Conservation (phyloP, 2,113 vertebrate species). For the Oxyruncus cristatus region DNA sequence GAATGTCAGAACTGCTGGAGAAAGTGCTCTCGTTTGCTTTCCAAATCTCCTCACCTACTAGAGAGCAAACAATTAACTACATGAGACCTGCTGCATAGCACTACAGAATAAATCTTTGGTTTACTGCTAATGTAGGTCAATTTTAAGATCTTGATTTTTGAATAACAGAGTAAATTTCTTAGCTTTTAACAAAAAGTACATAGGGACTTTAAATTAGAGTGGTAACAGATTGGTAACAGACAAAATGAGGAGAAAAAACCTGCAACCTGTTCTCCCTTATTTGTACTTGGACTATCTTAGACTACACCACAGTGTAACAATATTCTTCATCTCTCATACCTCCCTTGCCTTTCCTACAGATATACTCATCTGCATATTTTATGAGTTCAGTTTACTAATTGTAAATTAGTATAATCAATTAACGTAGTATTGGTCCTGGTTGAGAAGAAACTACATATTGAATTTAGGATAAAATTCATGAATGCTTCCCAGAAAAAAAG, state of each 20-base stretch:
- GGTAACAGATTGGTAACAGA: not conserved
- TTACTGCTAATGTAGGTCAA: not conserved
- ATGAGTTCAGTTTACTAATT: not conserved
- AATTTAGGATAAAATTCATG: not conserved
- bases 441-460: not conserved
- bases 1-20: not conserved
- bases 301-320: not conserved
- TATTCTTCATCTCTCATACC: not conserved
- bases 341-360: not conserved
- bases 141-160: not conserved
- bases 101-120: not conserved
- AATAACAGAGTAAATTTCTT: not conserved
- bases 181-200: not conserved
- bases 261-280: not conserved
- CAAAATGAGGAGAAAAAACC: not conserved
- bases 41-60: not conserved
- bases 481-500: not conserved
- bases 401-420: not conserved
- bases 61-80: not conserved
- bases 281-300: not conserved
- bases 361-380: not conserved
- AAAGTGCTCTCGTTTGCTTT: not conserved
- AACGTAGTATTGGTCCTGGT: not conserved
- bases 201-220: not conserved
- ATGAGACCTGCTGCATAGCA: not conserved